These are phyloP conservation scores for Fregata magnificens DNA, from an alignment of 2,113 vertebrate genomes.

Conservation along the genomic window DNA sequence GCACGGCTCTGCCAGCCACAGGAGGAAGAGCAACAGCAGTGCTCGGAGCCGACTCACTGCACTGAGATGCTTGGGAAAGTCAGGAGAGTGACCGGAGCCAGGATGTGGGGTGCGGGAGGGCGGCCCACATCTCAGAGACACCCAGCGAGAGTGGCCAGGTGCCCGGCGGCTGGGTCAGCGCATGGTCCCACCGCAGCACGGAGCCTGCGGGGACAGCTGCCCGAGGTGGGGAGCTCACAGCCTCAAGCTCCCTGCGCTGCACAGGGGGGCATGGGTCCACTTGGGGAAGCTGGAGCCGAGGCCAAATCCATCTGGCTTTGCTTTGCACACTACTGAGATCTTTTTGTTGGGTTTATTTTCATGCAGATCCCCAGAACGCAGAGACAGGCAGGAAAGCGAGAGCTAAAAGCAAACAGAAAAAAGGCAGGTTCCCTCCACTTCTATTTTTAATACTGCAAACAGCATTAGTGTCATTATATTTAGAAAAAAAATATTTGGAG, in stretches of 20 bases:
- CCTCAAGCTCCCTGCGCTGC: accelerated
- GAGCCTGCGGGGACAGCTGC: background rate
- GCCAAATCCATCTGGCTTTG: background rate
- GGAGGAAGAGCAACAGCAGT: background rate
- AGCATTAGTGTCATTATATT: slow-evolving; percentile 47
- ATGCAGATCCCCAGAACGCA: background rate
- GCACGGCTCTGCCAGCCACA: background rate
- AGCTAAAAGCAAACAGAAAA: slow-evolving; percentile 65
- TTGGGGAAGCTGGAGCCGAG: background rate
- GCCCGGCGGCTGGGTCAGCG: accelerated
- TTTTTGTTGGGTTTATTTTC: slow-evolving; percentile 30
- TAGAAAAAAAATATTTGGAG: slow-evolving; percentile 30
- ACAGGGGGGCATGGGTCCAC: background rate
- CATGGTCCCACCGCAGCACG: accelerated
- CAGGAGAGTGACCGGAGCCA: background rate
- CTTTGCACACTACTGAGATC: background rate
- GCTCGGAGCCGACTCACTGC: accelerated
- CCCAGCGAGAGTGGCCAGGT: background rate
- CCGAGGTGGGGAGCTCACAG: background rate
- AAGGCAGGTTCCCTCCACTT: slow-evolving; percentile 38
- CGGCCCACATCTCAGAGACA: background rate
- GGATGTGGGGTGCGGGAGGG: background rate
- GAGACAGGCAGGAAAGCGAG: background rate
- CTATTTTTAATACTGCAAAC: slow-evolving; percentile 62
- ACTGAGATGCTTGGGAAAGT: background rate